A percentile compares a stretch with the other conserved stretches of the same genome.
These are phyloP conservation scores for Mesoligia furuncula DNA, from an alignment of 2,888 invertebrate species.

Conservation along the genomic window DNA sequence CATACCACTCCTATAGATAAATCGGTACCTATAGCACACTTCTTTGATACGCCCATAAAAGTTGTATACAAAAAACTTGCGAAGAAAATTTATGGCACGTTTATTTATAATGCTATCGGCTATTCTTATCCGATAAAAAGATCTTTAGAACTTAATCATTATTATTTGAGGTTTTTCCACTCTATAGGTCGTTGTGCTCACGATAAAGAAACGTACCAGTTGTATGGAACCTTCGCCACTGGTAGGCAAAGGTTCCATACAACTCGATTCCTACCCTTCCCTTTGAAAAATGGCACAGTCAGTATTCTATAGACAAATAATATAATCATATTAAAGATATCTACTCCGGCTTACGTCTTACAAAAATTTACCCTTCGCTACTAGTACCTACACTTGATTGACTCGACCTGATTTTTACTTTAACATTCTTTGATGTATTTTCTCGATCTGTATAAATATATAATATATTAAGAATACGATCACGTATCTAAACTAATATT, in stretches of 20 bases:
- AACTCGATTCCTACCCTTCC: too few relatives aligned
- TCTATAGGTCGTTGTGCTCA: conserved; percentile 35
- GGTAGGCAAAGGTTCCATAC: too few relatives aligned
- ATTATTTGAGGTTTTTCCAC: conserved; percentile 37
- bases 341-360: too few relatives aligned
- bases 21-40: conserved; percentile 20
- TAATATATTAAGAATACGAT: not conserved
- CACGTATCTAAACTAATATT: not conserved
- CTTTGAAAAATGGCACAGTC: too few relatives aligned
- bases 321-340: too few relatives aligned
- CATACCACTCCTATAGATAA: conserved; percentile 27
- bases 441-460: conserved; percentile 25
- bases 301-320: too few relatives aligned
- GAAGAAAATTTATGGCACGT: conserved; percentile 51
- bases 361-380: too few relatives aligned
- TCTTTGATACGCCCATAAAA: conserved; percentile 58
- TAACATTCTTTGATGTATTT: conserved; percentile 31
- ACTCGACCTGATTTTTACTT: conserved; percentile 33
- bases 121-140: conserved; percentile 45
- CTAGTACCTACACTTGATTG: conserved; percentile 39
- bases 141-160: conserved; percentile 45
- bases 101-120: conserved; percentile 48
- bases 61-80: conserved; percentile 45
- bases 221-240: too few relatives aligned
- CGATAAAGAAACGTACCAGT: conserved; percentile 26